Evolutionary conservation across 1,140 invertebrate species (phyloP).

Genomic region (Ceratosolen solmsi): DNA sequence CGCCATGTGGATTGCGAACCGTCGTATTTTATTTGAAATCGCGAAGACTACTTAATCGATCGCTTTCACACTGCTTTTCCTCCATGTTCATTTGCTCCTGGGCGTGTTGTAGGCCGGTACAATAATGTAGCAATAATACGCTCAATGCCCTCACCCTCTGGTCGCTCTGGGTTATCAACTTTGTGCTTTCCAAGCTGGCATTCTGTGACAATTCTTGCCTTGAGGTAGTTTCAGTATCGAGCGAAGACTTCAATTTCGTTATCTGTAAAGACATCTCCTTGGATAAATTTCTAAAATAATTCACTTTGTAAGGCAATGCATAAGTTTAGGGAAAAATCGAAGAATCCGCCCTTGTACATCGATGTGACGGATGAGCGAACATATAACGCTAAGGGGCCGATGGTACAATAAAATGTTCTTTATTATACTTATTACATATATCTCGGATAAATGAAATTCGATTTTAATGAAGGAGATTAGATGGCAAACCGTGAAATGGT

Average conservation of each 20-base stretch:
- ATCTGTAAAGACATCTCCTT: constrained; percentile 77
- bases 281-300: too few relatives aligned
- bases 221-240: constrained; percentile 77
- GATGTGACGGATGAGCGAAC: too few relatives aligned
- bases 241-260: constrained; percentile 81
- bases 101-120: constrained; percentile 83
- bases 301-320: too few relatives aligned
- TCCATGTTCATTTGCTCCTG: constrained; percentile 66
- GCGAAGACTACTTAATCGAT: background rate
- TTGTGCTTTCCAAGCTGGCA: constrained; percentile 73
- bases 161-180: constrained; percentile 79
- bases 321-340: too few relatives aligned
- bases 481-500: too few relatives aligned
- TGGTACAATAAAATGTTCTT: too few relatives aligned
- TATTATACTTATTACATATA: too few relatives aligned
- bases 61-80: background rate
- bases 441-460: too few relatives aligned
- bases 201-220: constrained; percentile 67
- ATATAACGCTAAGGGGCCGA: too few relatives aligned
- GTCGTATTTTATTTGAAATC: background rate
- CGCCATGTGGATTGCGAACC: background rate
- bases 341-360: too few relatives aligned
- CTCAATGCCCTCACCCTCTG: constrained; percentile 85
- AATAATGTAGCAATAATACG: constrained; percentile 89
- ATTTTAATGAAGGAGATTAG: too few relatives aligned